These are phyloP conservation scores for Cuculus canorus DNA, from an alignment of 2,797 vertebrate genomes.

Conservation along the genomic window DNA sequence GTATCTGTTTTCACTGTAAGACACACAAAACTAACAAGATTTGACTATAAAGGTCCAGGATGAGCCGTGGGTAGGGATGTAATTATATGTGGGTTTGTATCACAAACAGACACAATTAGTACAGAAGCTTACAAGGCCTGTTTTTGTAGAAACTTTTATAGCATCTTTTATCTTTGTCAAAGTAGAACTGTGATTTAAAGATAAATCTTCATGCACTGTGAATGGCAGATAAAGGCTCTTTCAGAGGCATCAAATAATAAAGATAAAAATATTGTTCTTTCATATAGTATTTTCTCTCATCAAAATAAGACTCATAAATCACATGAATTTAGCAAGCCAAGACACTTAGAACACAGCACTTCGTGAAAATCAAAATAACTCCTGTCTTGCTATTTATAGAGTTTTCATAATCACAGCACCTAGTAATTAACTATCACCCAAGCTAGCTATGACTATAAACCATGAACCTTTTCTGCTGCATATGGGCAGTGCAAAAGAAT, in stretches of 20 bases:
- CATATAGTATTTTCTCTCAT: slow-evolving; percentile 13
- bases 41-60: neutral
- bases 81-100: neutral
- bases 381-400: neutral
- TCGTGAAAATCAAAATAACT: neutral
- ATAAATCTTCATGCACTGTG: slow-evolving; percentile 3
- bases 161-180: slow-evolving; percentile 45
- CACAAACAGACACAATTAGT: slow-evolving; percentile 27
- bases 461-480: neutral
- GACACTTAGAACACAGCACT: neutral
- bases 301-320: slow-evolving; percentile 22
- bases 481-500: neutral
- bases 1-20: neutral
- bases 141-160: neutral
- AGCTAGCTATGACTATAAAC: neutral
- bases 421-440: neutral
- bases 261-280: slow-evolving; percentile 31
- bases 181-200: slow-evolving; percentile 42
- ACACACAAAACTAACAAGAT: neutral
- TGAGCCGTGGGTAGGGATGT: neutral
- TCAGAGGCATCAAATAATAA: slow-evolving; percentile 34
- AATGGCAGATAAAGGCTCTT: slow-evolving; percentile 52
- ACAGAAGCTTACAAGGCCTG: slow-evolving; percentile 1
- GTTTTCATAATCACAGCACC: neutral
- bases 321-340: neutral